A percentile compares a stretch with the other conserved stretches of the same genome.
These are phyloP conservation scores for Cephus pulcher DNA, from an alignment of 2,888 invertebrate genomes.

Conservation along the genomic window DNA sequence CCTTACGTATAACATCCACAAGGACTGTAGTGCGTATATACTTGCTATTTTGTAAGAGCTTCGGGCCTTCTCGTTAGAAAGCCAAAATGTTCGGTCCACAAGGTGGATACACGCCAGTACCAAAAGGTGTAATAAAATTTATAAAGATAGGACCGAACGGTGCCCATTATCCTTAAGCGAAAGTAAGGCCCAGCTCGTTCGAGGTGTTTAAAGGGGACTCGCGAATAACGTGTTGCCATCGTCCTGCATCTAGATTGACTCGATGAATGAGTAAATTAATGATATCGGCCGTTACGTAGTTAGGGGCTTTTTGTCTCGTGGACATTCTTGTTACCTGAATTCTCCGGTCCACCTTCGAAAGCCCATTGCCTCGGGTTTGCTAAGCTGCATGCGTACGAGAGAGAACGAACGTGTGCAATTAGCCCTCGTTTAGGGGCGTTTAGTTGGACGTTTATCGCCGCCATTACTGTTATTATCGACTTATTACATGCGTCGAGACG, in stretches of 20 bases:
- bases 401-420: slow-evolving; percentile 48
- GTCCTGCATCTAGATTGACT: slow-evolving; percentile 38
- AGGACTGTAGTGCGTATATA: neutral
- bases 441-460: slow-evolving; percentile 59
- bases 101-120: neutral
- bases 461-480: slow-evolving; percentile 65
- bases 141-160: neutral
- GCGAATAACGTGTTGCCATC: neutral
- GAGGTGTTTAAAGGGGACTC: neutral
- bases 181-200: neutral
- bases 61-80: neutral
- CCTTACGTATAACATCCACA: neutral
- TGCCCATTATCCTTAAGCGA: neutral
- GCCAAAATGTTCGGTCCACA: neutral
- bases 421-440: slow-evolving; percentile 64
- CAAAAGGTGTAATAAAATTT: neutral
- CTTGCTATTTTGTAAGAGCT: neutral
- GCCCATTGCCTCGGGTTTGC: neutral
- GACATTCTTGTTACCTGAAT: neutral
- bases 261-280: slow-evolving; percentile 53
- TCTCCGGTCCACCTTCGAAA: neutral
- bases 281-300: slow-evolving; percentile 39
- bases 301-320: slow-evolving; percentile 26
- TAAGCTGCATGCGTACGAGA: neutral
- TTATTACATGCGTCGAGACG: slow-evolving; percentile 54